A percentile compares a stretch with the other conserved stretches of the same genome.
phyloP scores from a whole-genome alignment of 2,888 invertebrate genomes.

The Caenorhabditis macrosperma region DNA sequence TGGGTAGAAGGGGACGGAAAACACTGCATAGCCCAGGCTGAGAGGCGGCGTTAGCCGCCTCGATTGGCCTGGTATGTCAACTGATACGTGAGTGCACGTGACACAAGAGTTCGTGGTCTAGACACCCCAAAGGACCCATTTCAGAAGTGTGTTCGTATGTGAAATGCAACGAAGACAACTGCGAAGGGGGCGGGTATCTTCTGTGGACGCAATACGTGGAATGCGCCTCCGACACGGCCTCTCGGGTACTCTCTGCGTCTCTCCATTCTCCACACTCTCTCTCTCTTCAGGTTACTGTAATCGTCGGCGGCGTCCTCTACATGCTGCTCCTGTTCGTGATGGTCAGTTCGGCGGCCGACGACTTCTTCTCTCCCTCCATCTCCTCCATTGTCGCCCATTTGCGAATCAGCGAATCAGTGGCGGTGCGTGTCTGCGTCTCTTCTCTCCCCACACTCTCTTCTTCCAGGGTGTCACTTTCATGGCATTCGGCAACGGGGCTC shows the following conservation, averaged over 20 bases:
- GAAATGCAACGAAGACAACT: constrained; percentile 61
- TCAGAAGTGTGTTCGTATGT: constrained; percentile 68
- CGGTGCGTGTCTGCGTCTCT: constrained; percentile 80
- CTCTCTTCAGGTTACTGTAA: constrained; percentile 44
- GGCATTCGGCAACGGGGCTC: constrained; percentile 86
- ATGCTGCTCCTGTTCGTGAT: constrained; percentile 69
- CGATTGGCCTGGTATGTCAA: no score
- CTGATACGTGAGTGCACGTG: no score
- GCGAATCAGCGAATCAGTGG: constrained; percentile 82
- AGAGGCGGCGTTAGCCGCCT: no score
- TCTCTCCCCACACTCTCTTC: background rate
- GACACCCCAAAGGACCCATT: no score
- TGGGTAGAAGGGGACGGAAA: no score
- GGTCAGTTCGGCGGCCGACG: constrained; percentile 73
- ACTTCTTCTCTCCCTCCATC: constrained; percentile 81
- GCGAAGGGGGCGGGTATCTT: constrained; percentile 75
- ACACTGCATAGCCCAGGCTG: no score
- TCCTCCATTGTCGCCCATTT: constrained; percentile 81
- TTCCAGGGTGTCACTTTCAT: constrained; percentile 85
- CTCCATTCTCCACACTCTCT: no score
- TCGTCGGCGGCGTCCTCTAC: constrained; percentile 64
- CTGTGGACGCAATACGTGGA: constrained; percentile 68
- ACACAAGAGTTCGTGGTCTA: no score
- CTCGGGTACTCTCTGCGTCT: constrained; percentile 33
- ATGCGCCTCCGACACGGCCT: constrained; percentile 50